phyloP scores from a whole-genome alignment of 2,888 invertebrate species.

The Pheosia tremula region DNA sequence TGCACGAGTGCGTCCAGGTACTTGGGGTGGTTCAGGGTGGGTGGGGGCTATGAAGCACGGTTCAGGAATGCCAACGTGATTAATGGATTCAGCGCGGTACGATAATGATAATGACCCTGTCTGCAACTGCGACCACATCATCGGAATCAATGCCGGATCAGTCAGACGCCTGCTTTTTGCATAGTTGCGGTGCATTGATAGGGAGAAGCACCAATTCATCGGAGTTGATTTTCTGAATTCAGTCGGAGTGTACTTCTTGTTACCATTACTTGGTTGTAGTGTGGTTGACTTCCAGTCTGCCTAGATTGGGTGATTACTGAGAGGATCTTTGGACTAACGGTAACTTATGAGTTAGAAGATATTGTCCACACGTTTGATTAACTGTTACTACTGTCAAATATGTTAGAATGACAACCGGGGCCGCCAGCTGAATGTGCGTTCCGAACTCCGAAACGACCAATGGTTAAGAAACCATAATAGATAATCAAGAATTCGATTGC shows the following conservation, averaged over 20 bases:
- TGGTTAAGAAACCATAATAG: too few species aligned
- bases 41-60: conserved; percentile 51
- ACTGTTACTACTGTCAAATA: too few species aligned
- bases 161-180: conserved; percentile 63
- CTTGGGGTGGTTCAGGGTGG: conserved; percentile 54
- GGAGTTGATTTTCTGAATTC: conserved; percentile 30
- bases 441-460: too few species aligned
- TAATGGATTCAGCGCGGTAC: conserved; percentile 76
- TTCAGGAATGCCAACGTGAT: conserved; percentile 79
- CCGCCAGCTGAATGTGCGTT: too few species aligned
- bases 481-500: too few species aligned
- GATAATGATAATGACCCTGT: conserved; percentile 80
- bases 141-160: conserved; percentile 69
- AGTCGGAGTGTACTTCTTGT: not conserved
- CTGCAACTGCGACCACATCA: conserved; percentile 71
- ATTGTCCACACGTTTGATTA: too few species aligned
- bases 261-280: not conserved
- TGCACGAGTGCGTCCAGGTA: conserved; percentile 81
- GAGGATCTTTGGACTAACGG: too few species aligned
- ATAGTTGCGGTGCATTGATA: conserved; percentile 46
- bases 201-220: conserved; percentile 29
- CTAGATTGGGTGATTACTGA: too few species aligned
- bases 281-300: too few species aligned
- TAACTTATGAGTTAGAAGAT: too few species aligned
- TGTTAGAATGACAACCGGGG: too few species aligned